Conservation (phyloP, 2,888 invertebrate genomes). For the Pachydiplax longipennis region DNA sequence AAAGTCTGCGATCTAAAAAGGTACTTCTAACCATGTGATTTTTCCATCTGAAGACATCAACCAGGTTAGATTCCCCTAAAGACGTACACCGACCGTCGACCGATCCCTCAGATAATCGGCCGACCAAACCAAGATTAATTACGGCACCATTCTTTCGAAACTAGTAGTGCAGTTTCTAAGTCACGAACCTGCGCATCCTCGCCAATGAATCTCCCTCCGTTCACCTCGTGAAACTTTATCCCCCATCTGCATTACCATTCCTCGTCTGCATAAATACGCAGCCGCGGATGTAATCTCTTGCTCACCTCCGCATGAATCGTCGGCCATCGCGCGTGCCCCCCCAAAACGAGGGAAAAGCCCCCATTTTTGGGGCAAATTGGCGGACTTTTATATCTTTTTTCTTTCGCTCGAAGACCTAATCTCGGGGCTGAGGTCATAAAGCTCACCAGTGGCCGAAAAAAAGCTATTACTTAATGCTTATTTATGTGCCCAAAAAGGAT, state of each 20-base stretch:
- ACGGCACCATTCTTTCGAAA: too few relatives aligned
- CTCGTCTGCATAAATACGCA: slow-evolving; percentile 37
- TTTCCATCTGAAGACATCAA: too few relatives aligned
- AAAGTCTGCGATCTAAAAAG: too few relatives aligned
- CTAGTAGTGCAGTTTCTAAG: too few relatives aligned
- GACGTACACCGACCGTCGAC: too few relatives aligned
- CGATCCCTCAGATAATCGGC: too few relatives aligned
- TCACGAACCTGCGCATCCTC: too few relatives aligned
- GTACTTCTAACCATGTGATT: too few relatives aligned
- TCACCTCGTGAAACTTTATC: neutral
- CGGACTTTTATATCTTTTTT: neutral
- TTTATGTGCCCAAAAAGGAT: neutral
- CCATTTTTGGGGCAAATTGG: slow-evolving; percentile 1
- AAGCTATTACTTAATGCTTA: neutral
- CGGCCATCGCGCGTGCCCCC: neutral
- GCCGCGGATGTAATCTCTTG: slow-evolving; percentile 35
- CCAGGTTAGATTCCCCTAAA: too few relatives aligned
- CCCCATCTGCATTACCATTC: slow-evolving; percentile 8
- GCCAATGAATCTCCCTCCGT: neutral
- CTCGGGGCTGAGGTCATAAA: neutral
- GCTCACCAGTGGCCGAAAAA: neutral
- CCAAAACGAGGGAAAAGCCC: too few relatives aligned
- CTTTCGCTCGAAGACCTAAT: neutral
- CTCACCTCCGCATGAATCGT: slow-evolving; percentile 9
- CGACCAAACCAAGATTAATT: too few relatives aligned